A percentile compares a stretch with the other conserved stretches of the same genome.
Evolutionary conservation across 2,888 invertebrate genomes (phyloP).

Genomic region (Apamea epomidion): DNA sequence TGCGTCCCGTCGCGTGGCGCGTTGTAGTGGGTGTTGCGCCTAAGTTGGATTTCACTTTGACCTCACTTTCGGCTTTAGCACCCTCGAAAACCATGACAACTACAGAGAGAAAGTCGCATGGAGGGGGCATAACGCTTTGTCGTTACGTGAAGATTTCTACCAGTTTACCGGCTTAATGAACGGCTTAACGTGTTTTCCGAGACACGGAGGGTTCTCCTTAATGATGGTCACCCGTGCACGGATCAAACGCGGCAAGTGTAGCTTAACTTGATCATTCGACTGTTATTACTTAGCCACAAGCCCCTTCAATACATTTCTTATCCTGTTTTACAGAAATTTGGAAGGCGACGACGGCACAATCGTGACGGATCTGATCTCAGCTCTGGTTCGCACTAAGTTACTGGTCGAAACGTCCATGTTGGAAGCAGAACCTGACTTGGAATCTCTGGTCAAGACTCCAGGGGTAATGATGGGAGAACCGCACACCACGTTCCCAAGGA

Average conservation of each 20-base stretch:
- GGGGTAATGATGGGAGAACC: conserved; percentile 83
- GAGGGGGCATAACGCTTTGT: too few relatives aligned
- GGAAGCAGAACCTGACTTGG: conserved; percentile 82
- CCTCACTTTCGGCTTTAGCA: too few relatives aligned
- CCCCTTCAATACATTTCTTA: background rate
- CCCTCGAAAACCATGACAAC: too few relatives aligned
- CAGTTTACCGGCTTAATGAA: too few relatives aligned
- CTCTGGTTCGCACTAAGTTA: conserved; percentile 76
- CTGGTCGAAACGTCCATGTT: conserved; percentile 80
- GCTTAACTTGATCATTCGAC: background rate
- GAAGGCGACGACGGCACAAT: conserved; percentile 83
- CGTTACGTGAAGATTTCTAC: too few relatives aligned
- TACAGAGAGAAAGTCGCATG: too few relatives aligned
- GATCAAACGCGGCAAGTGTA: background rate
- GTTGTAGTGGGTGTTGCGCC: too few relatives aligned
- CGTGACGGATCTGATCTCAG: conserved; percentile 77
- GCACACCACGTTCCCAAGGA: conserved; percentile 82
- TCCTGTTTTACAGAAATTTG: conserved; percentile 74
- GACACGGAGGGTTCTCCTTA: too few relatives aligned
- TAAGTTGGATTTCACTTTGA: too few relatives aligned
- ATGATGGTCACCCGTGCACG: background rate
- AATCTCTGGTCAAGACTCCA: conserved; percentile 81
- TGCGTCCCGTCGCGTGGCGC: too few relatives aligned
- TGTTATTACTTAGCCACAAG: background rate
- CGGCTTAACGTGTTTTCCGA: too few relatives aligned